Percentiles rank a stretch among this genome's conserved stretches.
These are phyloP conservation scores for Xylocampa areola DNA, from an alignment of 2,888 invertebrate genomes.

Conservation along the genomic window DNA sequence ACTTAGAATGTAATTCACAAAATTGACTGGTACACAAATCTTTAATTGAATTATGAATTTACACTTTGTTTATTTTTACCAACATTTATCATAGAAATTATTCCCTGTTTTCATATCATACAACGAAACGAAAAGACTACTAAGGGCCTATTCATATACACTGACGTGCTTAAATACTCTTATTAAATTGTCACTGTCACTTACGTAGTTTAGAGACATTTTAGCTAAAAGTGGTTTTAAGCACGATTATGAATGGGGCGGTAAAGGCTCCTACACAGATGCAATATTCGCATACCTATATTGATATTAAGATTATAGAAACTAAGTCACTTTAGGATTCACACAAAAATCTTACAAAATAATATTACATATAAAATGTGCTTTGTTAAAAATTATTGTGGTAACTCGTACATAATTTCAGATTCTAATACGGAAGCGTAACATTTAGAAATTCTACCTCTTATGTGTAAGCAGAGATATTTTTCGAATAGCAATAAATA, in stretches of 20 bases:
- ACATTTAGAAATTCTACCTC: not conserved
- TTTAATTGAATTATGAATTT: constrained; percentile 10
- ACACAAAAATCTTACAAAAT: not conserved
- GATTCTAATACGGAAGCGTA: not conserved
- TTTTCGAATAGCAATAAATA: not conserved
- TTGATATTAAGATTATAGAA: too few relatives aligned
- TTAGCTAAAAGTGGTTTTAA: too few relatives aligned
- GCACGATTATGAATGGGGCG: too few relatives aligned
- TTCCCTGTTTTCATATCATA: constrained; percentile 43
- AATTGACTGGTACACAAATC: constrained; percentile 37
- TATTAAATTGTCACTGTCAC: constrained; percentile 3
- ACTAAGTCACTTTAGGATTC: too few relatives aligned
- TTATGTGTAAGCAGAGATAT: not conserved
- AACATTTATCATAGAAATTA: constrained; percentile 23
- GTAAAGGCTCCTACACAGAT: not conserved
- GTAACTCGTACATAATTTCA: constrained; percentile 4
- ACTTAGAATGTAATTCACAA: constrained; percentile 47
- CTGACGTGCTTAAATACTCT: constrained; percentile 19
- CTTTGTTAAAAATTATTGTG: not conserved
- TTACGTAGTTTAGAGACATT: too few relatives aligned
- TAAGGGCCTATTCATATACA: too few relatives aligned
- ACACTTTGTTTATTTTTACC: constrained; percentile 21
- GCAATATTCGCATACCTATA: not conserved
- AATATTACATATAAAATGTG: not conserved
- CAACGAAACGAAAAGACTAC: constrained; percentile 15